A percentile compares a stretch with the other conserved stretches of the same genome.
Evolutionary conservation across 2,113 vertebrate species (phyloP).

Genomic region (Chaetodon trifascialis): DNA sequence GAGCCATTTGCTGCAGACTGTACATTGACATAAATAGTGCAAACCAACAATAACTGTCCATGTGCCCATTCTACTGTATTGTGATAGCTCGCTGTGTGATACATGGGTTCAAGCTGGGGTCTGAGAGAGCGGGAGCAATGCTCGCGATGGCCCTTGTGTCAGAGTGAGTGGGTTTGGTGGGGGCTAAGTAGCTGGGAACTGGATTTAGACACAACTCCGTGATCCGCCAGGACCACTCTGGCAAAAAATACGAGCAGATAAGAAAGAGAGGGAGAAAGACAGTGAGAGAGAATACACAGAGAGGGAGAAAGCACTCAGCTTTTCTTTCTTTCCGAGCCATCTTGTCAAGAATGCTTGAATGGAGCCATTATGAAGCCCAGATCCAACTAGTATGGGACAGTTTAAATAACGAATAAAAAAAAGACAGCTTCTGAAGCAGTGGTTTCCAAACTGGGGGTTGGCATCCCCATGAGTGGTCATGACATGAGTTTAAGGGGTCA

Average conservation of each 20-base stretch:
- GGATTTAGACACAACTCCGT: slow-evolving; percentile 71
- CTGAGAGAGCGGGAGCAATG: slow-evolving; percentile 53
- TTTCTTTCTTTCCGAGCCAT: slow-evolving; percentile 56
- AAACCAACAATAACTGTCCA: slow-evolving; percentile 76
- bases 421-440: slow-evolving; percentile 19
- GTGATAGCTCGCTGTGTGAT: slow-evolving; percentile 61
- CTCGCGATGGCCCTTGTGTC: slow-evolving; percentile 44
- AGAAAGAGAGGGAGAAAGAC: slow-evolving; percentile 38
- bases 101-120: slow-evolving; percentile 68
- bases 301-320: slow-evolving; percentile 60
- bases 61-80: slow-evolving; percentile 53
- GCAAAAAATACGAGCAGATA: slow-evolving; percentile 48
- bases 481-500: background rate
- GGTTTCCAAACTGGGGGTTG: slow-evolving; percentile 1
- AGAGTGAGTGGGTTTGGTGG: slow-evolving; percentile 32
- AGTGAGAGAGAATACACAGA: slow-evolving; percentile 12
- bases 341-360: slow-evolving; percentile 73
- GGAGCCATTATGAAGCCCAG: slow-evolving; percentile 67
- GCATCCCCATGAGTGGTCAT: background rate
- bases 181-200: slow-evolving; percentile 66
- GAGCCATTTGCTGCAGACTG: slow-evolving; percentile 69
- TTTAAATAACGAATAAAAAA: slow-evolving; percentile 53
- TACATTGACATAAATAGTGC: slow-evolving; percentile 74
- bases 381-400: slow-evolving; percentile 54
- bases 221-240: slow-evolving; percentile 62